Percentiles rank a stretch among this genome's conserved stretches.
These are phyloP conservation scores for Pogonocherus hispidulus DNA, from an alignment of 2,888 invertebrate genomes.

Conservation along the genomic window DNA sequence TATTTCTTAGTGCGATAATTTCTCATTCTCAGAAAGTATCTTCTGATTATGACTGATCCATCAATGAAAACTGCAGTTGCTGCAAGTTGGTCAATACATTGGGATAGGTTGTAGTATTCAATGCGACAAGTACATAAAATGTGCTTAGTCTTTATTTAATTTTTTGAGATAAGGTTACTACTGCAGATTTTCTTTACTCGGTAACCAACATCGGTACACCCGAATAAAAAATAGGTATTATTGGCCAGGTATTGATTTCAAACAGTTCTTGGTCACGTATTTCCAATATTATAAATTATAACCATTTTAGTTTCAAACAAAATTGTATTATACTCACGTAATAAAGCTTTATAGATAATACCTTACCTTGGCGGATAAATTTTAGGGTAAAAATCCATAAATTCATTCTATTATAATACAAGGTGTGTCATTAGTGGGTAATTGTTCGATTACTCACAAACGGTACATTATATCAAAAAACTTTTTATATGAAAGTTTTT, in stretches of 20 bases:
- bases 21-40: not conserved
- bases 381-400: too few species aligned
- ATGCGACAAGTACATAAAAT: conserved; percentile 2
- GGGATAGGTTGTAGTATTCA: conserved; percentile 13
- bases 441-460: too few species aligned
- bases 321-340: too few species aligned
- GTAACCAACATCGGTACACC: not conserved
- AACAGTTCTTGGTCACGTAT: not conserved
- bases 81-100: conserved; percentile 14
- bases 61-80: conserved; percentile 28
- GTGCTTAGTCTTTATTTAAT: conserved; percentile 10
- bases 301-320: too few species aligned
- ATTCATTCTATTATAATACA: too few species aligned
- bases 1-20: not conserved
- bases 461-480: too few species aligned
- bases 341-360: too few species aligned
- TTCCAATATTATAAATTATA: not conserved
- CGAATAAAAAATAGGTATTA: not conserved
- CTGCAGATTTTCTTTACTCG: not conserved
- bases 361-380: too few species aligned
- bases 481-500: too few species aligned
- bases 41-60: conserved; percentile 9
- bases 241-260: not conserved
- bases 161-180: conserved; percentile 5
- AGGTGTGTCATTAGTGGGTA: too few species aligned